Conservation (phyloP, 1,140 invertebrate genomes). For the Drosophila pseudoananassae region DNA sequence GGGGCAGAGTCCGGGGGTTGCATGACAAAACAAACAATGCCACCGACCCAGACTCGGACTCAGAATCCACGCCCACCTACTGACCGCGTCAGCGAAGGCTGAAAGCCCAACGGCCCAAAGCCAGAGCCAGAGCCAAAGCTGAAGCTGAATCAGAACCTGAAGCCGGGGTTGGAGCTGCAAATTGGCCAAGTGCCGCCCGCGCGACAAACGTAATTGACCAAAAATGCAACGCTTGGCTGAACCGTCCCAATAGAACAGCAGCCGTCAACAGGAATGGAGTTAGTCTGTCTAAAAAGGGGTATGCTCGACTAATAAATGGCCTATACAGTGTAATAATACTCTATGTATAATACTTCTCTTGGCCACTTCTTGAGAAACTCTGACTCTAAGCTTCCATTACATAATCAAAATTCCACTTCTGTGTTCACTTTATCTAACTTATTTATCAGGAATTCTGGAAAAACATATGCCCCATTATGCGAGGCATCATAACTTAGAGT, state of each 20-base stretch:
- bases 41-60: slow-evolving; percentile 3
- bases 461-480: not conserved
- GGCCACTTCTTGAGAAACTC: not conserved
- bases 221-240: slow-evolving; percentile 73
- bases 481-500: slow-evolving; percentile 13
- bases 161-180: slow-evolving; percentile 11
- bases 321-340: not conserved
- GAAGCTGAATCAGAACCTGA: not conserved
- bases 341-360: too few relatives aligned
- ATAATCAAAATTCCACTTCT: slow-evolving; percentile 1
- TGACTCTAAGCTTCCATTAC: not conserved
- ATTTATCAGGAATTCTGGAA: not conserved
- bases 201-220: slow-evolving; percentile 77
- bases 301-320: not conserved
- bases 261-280: slow-evolving; percentile 15
- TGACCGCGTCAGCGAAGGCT: slow-evolving; percentile 32
- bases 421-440: not conserved
- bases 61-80: slow-evolving; percentile 53
- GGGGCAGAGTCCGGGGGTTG: slow-evolving; percentile 27
- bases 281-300: not conserved
- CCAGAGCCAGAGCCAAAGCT: not conserved
- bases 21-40: slow-evolving; percentile 62
- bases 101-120: slow-evolving; percentile 23
- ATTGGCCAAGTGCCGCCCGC: slow-evolving; percentile 55
- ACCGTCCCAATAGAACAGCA: slow-evolving; percentile 40